phyloP scores from a whole-genome alignment of 2,113 vertebrate genomes.

The Muntiacus muntjak region DNA sequence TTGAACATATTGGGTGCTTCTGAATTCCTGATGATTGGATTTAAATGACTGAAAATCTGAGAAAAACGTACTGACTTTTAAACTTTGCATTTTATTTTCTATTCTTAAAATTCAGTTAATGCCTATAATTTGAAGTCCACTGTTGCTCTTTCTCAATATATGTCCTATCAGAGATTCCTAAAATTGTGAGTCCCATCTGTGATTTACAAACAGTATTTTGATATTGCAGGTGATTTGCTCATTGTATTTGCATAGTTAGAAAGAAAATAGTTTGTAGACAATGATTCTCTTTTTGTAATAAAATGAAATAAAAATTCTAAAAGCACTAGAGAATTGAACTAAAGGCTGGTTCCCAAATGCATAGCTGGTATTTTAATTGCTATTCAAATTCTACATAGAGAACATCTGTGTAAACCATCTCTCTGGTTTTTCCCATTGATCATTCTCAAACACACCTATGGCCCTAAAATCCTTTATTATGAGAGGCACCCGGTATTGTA shows the following conservation, averaged over 20 bases:
- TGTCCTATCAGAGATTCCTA: conserved; percentile 33
- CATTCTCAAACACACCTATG: conserved; percentile 8
- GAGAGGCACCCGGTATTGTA: neutral
- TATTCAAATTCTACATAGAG: conserved; percentile 16
- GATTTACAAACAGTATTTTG: conserved; percentile 68
- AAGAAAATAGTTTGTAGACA: conserved; percentile 66
- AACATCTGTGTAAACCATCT: conserved; percentile 44
- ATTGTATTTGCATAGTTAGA: conserved; percentile 70
- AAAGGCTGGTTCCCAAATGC: conserved; percentile 46
- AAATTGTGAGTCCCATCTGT: conserved; percentile 44
- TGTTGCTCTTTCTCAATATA: conserved; percentile 33
- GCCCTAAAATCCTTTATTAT: conserved; percentile 3
- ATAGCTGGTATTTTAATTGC: conserved; percentile 51
- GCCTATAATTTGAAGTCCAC: conserved; percentile 36
- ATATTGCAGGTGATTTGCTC: conserved; percentile 66
- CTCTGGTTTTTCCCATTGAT: conserved; percentile 2
- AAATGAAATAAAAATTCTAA: conserved; percentile 64
- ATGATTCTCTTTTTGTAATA: conserved; percentile 62
- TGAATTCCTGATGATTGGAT: conserved; percentile 46
- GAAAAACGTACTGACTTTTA: conserved; percentile 50
- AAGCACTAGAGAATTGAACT: conserved; percentile 55
- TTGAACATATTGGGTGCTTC: conserved; percentile 47
- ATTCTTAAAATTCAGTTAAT: conserved; percentile 29
- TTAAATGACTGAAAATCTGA: conserved; percentile 52
- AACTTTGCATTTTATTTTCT: conserved; percentile 58